Base-by-base conservation (phyloP, 2,888 invertebrate species). In the Deilephila porcellus region DNA sequence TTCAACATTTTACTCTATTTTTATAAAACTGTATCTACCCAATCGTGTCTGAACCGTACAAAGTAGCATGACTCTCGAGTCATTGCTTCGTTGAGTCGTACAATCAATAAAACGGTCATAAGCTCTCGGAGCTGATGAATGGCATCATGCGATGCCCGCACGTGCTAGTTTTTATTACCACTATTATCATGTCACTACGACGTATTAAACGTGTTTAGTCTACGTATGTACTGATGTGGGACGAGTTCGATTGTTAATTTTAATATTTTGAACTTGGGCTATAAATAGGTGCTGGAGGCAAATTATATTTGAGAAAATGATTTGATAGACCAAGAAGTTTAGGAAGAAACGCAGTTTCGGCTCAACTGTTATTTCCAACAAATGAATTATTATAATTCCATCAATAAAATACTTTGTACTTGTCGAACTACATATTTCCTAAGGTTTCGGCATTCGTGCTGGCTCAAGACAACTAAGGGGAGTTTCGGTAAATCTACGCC, bases 121-220 rank as follows among this genome's bases (percentile, higher is more conserved):
- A 81, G 80, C 53, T 73, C 79, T 82, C 78, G 78, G 78, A 78
- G 82, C 82, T 80, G 90, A 91, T 89, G 89, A 87, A 88, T 75
- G 84, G 79, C 85, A 85, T 87, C 90, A 91, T 90, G 91, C 91
- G 83, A 91, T 86, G 82, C 77, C 77, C 81, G 88, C 91, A 91
- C 91, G 91, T 90, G 91, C 86, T 86, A 81, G 85, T 87, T 86
- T 88, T 88, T 88, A 85, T 89, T 82, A 80, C 81, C 80, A 79
- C 84, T 85, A 90, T 91, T 90, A 90, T 88, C 84, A 83, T 90
- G 90, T 90, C 91, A 90, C 85, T 84, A 85, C 81, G 83, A 86
- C 86, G 85, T 83, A 83, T 86, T 86, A 86, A 85, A 80, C 83
- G 83, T 80, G 84, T 85, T 84, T 85, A 85, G 84, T 81, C 82